Percentiles rank a stretch among this genome's conserved stretches.
phyloP scores from a whole-genome alignment of 2,113 vertebrate species.

The Bos javanicus region DNA sequence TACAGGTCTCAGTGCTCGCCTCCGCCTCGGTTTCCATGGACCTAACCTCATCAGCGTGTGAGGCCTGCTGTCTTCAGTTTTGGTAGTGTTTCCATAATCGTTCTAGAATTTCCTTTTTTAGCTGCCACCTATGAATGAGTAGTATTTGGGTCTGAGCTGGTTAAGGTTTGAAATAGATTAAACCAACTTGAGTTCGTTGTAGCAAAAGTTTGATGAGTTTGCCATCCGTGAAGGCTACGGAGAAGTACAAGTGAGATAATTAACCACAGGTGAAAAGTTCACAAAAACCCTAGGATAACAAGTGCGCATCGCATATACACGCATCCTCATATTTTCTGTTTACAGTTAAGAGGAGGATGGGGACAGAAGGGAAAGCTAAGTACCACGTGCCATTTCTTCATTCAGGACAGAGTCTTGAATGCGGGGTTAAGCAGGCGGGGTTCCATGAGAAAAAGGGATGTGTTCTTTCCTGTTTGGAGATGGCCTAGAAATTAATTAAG shows the following conservation, averaged over 20 bases:
- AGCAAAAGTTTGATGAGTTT: not conserved
- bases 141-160: not conserved
- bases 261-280: not conserved
- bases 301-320: fast-evolving
- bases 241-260: not conserved
- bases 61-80: not conserved
- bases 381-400: not conserved
- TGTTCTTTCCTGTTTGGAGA: not conserved
- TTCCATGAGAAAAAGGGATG: not conserved
- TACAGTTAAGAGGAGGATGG: not conserved
- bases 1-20: no score
- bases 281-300: not conserved
- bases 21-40: not conserved
- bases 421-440: not conserved
- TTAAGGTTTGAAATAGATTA: not conserved
- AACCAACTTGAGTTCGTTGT: not conserved
- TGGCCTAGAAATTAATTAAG: no score
- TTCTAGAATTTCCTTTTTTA: not conserved
- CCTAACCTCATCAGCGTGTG: fast-evolving
- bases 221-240: not conserved
- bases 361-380: not conserved
- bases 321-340: not conserved
- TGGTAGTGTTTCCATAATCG: fast-evolving
- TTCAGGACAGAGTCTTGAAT: not conserved
- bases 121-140: not conserved